A percentile compares a stretch with the other conserved stretches of the same genome.
Conservation (phyloP, 1,140 invertebrate genomes). For the Sinella curviseta region DNA sequence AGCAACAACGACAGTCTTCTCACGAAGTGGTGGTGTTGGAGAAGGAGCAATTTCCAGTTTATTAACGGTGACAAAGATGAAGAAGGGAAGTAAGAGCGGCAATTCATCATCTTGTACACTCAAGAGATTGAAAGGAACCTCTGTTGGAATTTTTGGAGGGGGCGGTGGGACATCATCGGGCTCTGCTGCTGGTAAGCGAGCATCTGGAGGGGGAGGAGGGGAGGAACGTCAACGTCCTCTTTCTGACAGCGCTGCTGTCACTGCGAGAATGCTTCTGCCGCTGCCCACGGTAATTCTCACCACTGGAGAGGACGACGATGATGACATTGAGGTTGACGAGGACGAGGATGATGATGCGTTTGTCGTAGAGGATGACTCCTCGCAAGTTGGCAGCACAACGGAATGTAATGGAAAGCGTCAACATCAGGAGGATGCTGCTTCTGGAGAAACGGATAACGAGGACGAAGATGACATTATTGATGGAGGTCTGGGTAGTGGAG, state of each 20-base stretch:
- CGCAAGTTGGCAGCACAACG: too few relatives aligned
- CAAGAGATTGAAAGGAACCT: not conserved
- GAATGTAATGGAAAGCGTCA: too few relatives aligned
- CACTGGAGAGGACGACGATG: not conserved
- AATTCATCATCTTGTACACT: not conserved
- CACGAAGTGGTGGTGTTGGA: not conserved
- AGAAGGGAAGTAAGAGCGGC: not conserved
- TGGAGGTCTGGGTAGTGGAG: too few relatives aligned
- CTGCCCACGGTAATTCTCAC: not conserved
- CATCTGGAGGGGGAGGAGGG: too few relatives aligned
- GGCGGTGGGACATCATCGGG: too few relatives aligned
- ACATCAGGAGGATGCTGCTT: too few relatives aligned
- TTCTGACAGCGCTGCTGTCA: not conserved
- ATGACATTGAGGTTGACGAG: not conserved
- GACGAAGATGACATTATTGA: too few relatives aligned
- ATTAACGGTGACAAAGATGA: not conserved
- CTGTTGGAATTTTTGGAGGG: not conserved
- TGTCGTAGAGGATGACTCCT: not conserved
- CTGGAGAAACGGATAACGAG: too few relatives aligned
- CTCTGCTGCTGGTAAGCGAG: too few relatives aligned
- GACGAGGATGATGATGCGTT: not conserved
- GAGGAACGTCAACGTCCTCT: not conserved
- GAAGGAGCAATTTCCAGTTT: not conserved
- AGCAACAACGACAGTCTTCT: too few relatives aligned
- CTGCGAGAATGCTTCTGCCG: not conserved